Evolutionary conservation across 1,140 invertebrate species (phyloP), one percentile per base, ranked within the genome.

Genomic region (Nasonia longicornis): DNA sequence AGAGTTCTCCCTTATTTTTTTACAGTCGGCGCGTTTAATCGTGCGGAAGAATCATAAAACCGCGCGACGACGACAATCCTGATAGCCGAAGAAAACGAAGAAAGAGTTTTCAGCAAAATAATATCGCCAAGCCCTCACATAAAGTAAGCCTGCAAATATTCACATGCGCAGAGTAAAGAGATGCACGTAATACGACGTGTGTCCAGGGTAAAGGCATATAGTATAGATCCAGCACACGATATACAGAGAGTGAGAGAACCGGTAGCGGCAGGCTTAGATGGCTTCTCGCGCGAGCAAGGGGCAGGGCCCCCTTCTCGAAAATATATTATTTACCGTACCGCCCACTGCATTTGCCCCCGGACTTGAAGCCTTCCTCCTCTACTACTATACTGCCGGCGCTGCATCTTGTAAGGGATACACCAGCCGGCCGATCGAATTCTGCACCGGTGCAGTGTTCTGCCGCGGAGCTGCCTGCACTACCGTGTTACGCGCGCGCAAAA

Each of bases 251-350:
- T 7, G 38, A 42, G 38, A 42, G 38, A n/a, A 31, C 11, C 22
- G 29, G 16, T 16, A 16, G 29, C 48, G 10, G 3, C 31, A 7
- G 31, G 71, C 35, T 81, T 81, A 76, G 73, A 70, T 81, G 79
- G 79, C 79, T 81, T 81, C 79, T 76, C 66, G 66, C 52, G 58
- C n/a, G 71, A 11, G 71, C 31, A 11, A 71, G 26, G 14, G n/a
- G 64, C 48, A 11, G n/a, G 22, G 42, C 38, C 64, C 69, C 79
- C 74, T 48, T 81, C 52, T 81, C 45, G 67, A 31, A 81, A 81
- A 81, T 81, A 81, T 81, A 81, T 81, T 81, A 81, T 81, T 81
- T 81, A 81, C 79, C 29, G 73, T 31, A 66, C 79, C 79, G 79
- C 79, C 79, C 74, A 81, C 73, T 42, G 73, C n/a, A 73, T 67